Conservation (phyloP, 2,888 invertebrate species). For the Acleris sparsana region DNA sequence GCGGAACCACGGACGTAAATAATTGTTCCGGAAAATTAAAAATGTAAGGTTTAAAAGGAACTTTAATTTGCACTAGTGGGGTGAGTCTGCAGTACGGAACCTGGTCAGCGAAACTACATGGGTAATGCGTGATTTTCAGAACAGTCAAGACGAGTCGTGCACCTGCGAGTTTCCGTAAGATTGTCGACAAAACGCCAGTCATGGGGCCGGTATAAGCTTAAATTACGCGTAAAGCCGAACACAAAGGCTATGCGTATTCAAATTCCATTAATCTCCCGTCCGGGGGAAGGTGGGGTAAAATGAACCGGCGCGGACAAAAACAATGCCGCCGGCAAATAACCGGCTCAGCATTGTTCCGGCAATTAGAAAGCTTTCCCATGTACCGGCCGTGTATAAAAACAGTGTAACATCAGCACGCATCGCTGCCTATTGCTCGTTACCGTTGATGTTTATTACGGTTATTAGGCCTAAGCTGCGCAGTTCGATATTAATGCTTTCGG, state of each 20-base stretch:
- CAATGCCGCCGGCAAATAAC: slow-evolving; percentile 83
- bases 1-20: slow-evolving; percentile 7
- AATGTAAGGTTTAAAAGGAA: slow-evolving; percentile 17
- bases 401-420: slow-evolving; percentile 83
- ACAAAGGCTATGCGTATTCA: slow-evolving; percentile 84
- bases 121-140: slow-evolving; percentile 61
- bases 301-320: slow-evolving; percentile 83
- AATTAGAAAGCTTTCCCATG: slow-evolving; percentile 84
- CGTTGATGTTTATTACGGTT: slow-evolving; percentile 82
- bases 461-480: slow-evolving; percentile 79
- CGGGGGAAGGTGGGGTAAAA: slow-evolving; percentile 79
- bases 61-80: slow-evolving; percentile 37
- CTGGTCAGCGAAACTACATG: slow-evolving; percentile 38
- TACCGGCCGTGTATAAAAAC: slow-evolving; percentile 83
- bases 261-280: slow-evolving; percentile 82
- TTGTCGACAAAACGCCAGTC: slow-evolving; percentile 73
- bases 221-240: slow-evolving; percentile 82
- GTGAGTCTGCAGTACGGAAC: slow-evolving; percentile 52
- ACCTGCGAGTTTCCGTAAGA: slow-evolving; percentile 70
- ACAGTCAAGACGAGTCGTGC: slow-evolving; percentile 59
- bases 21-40: slow-evolving; percentile 33
- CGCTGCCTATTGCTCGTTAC: slow-evolving; percentile 83
- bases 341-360: slow-evolving; percentile 84
- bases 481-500: slow-evolving; percentile 73
- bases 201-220: slow-evolving; percentile 76